Conservation (phyloP, 2,888 invertebrate genomes). For the Iselma pallidipennis region DNA sequence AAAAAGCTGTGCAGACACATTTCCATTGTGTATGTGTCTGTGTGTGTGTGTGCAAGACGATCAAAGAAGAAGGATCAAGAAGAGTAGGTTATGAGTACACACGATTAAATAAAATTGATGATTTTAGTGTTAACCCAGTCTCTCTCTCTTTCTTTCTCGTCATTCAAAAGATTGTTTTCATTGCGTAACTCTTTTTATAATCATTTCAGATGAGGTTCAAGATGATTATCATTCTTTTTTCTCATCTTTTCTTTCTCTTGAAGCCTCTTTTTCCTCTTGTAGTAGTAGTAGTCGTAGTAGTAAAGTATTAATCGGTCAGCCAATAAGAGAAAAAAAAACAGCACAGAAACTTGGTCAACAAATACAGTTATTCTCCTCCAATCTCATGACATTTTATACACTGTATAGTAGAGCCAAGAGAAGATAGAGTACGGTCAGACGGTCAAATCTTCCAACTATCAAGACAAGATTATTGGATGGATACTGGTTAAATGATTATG, state of each 20-base stretch:
- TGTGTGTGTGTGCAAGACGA: too few relatives aligned
- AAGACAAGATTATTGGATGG: not conserved
- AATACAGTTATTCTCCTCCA: not conserved
- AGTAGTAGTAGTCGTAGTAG: too few relatives aligned
- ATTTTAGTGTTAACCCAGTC: not conserved
- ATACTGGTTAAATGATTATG: not conserved
- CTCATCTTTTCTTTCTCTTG: not conserved
- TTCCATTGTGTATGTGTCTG: not conserved
- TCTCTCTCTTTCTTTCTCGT: too few relatives aligned
- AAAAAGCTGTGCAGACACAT: not conserved
- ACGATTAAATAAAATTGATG: not conserved
- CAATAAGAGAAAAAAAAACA: not conserved
- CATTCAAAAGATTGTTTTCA: not conserved
- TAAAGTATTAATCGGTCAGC: not conserved
- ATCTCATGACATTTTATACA: not conserved
- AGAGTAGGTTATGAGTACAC: not conserved
- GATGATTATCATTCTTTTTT: not conserved
- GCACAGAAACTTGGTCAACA: not conserved
- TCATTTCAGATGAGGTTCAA: not conserved
- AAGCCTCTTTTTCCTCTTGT: not conserved
- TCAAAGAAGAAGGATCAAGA: not conserved
- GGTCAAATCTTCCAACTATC: constrained; percentile 7
- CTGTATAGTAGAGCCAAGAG: not conserved
- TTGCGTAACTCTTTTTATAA: not conserved
- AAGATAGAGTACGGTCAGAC: constrained; percentile 17